Percentiles rank a stretch among this genome's conserved stretches.
Evolutionary conservation across 2,797 vertebrate species (phyloP).

Genomic region (Tinamus major): DNA sequence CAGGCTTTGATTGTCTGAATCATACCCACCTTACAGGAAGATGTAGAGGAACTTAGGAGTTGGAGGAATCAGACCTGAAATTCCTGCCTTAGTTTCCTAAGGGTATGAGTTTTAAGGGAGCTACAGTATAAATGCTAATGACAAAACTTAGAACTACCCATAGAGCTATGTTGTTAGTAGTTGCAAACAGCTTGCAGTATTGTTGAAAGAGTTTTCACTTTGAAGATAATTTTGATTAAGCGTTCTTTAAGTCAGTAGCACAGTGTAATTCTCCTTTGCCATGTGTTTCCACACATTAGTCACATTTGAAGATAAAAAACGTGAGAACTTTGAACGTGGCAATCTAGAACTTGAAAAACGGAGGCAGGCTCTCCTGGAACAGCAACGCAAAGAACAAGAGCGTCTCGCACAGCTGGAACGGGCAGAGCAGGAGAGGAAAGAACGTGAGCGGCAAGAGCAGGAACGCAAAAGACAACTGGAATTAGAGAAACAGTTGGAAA

Average conservation of each 20-base stretch:
- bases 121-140: neutral
- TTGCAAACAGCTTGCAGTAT: neutral
- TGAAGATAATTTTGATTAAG: neutral
- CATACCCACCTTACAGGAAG: neutral
- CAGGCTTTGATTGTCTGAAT: neutral
- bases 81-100: neutral
- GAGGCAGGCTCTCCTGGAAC: slow-evolving; percentile 92
- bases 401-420: slow-evolving; percentile 91
- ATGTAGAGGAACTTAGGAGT: neutral
- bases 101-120: neutral
- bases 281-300: slow-evolving; percentile 75
- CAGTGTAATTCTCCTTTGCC: neutral
- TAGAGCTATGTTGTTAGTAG: neutral
- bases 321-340: slow-evolving; percentile 97
- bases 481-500: slow-evolving; percentile 93
- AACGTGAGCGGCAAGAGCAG: slow-evolving; percentile 92
- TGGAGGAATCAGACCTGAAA: neutral
- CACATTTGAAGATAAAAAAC: slow-evolving; percentile 97
- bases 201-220: neutral
- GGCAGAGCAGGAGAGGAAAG: slow-evolving; percentile 92
- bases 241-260: neutral
- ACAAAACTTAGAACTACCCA: neutral
- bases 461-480: slow-evolving; percentile 94
- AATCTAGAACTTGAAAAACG: slow-evolving; percentile 97
- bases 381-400: slow-evolving; percentile 96